Conservation (phyloP, 1,140 invertebrate species). For the Uloborus diversus region DNA sequence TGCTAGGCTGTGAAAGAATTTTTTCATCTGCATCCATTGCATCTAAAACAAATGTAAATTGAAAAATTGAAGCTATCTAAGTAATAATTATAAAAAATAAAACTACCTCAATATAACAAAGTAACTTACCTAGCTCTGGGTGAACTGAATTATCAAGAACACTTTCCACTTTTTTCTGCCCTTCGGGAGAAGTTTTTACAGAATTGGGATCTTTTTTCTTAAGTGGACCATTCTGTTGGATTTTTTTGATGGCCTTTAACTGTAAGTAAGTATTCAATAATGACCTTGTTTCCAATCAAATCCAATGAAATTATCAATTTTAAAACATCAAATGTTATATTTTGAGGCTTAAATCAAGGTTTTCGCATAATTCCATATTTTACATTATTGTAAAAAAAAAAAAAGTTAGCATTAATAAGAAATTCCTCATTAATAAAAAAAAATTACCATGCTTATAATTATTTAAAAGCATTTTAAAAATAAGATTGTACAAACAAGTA, state of each 20-base stretch:
- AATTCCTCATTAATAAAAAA: no score
- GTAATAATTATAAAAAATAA: not conserved
- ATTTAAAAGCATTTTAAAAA: no score
- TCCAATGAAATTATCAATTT: no score
- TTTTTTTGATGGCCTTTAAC: constrained; percentile 32
- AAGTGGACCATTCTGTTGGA: constrained; percentile 23
- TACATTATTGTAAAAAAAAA: no score
- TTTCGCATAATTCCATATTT: no score
- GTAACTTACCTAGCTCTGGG: constrained; percentile 7
- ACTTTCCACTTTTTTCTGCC: not conserved
- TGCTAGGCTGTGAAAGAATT: constrained; percentile 49
- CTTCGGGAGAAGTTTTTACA: constrained; percentile 23
- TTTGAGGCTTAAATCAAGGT: no score
- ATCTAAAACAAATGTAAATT: not conserved
- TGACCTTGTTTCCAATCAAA: no score
- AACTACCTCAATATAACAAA: not conserved
- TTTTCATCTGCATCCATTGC: constrained; percentile 17
- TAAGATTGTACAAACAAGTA: no score
- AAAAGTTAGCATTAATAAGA: no score
- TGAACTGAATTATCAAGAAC: constrained; percentile 6
- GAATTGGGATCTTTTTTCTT: constrained; percentile 37
- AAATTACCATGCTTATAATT: no score
- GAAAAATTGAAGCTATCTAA: not conserved
- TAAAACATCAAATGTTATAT: no score
- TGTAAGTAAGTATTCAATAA: no score